Evolutionary conservation across 2,888 invertebrate species (phyloP), one percentile per base, ranked within the genome.

Genomic region (Drosophila helvetica): DNA sequence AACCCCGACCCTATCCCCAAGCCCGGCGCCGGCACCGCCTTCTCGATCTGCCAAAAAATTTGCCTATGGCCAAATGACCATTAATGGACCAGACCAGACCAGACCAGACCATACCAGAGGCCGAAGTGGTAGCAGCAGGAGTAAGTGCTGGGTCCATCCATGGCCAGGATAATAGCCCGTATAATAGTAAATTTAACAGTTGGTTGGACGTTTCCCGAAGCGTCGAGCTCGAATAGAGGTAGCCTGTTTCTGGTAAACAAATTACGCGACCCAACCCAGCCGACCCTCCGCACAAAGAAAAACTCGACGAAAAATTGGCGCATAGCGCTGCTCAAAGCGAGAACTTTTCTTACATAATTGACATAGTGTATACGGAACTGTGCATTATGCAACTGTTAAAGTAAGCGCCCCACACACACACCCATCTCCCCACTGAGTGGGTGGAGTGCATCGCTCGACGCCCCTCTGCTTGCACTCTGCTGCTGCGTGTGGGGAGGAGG

Each of bases 101-200:
- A 25, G 7, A 2, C 27, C 27, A 8, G 27, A 27, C 8, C 27
- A 8, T 7, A 27, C 2, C 77, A 63, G 52, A 48, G 42, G 30
- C 67, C 42, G 42, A 33, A 33, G 66, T 48, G 66, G 67, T 56
- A 56, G 30, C 67, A 56, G 42, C 48, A 67, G 67, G 67, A 48
- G 67, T 56, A 67, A 67, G 67, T 56, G 56, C 38, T 38, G 19
- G 18, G 52, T 19, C 47, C 47, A 19, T 47, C 63, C 63, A 62
- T 63, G 63, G 56, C 57, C 78, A 74, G 88, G 80, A 84, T 88
- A 88, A 88, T 86, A 84, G 78, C 84, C 88, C 79, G 88, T 79
- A 86, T 86, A 88, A 85, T 88, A 85, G 86, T 88, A 88, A 80
- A 85, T 85, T 88, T 88, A 85, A 85, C 84, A 88, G 88, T 85